Percentiles rank a stretch among this genome's conserved stretches.
These are phyloP conservation scores for Caenorhabditis plicata DNA, from an alignment of 2,888 invertebrate species.

Conservation along the genomic window DNA sequence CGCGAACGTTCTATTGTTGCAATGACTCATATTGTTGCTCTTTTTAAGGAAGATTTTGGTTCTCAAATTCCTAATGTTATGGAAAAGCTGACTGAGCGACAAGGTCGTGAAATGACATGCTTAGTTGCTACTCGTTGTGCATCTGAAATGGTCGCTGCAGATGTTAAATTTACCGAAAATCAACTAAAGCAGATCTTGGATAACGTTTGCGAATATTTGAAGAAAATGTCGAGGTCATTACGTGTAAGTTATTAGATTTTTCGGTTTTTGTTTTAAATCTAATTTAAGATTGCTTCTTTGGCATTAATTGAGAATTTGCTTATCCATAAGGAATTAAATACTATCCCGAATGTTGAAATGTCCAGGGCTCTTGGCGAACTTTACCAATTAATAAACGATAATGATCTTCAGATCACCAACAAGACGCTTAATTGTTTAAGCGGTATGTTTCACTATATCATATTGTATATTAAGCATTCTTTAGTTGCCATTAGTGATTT, in stretches of 20 bases:
- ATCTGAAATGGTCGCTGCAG: constrained; percentile 66
- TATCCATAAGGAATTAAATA: background rate
- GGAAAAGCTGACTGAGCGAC: constrained; percentile 89
- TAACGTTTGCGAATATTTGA: constrained; percentile 8
- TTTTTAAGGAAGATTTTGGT: constrained; percentile 81
- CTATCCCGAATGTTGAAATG: constrained; percentile 22
- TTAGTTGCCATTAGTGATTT: constrained; percentile 25
- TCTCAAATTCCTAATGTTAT: constrained; percentile 74
- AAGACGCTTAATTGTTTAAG: constrained; percentile 58
- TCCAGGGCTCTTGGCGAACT: constrained; percentile 75
- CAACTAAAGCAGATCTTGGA: constrained; percentile 2
- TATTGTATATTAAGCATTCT: constrained; percentile 19
- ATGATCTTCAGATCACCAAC: constrained; percentile 94
- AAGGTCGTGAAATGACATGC: constrained; percentile 94
- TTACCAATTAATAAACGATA: constrained; percentile 85
- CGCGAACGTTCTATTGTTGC: constrained; percentile 96
- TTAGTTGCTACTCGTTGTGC: constrained; percentile 93
- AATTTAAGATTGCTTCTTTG: too few relatives aligned
- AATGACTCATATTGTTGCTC: constrained; percentile 80
- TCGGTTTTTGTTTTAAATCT: background rate
- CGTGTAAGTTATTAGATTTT: constrained; percentile 17
- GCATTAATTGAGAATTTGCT: too few relatives aligned
- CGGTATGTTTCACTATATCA: constrained; percentile 26
- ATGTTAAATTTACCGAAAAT: constrained; percentile 1
- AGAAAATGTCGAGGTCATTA: constrained; percentile 13